Percentiles rank a stretch among this genome's conserved stretches.
Conservation (phyloP, 2,797 vertebrate genomes). For the Gymnocypris eckloni region DNA sequence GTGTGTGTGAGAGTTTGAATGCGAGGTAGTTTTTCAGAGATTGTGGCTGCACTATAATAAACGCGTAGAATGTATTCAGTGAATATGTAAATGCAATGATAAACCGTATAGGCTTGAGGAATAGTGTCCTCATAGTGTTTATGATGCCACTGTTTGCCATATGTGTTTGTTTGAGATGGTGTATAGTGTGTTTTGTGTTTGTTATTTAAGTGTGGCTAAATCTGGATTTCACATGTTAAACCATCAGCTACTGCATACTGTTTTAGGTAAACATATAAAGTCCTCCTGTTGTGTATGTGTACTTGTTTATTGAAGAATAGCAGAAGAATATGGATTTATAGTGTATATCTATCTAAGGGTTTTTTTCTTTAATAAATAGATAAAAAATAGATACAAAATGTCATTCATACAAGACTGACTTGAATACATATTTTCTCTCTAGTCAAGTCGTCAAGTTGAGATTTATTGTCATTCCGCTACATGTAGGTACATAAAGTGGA, state of each 20-base stretch:
- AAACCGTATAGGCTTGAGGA: not conserved
- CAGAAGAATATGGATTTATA: not conserved
- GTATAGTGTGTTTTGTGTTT: conserved; percentile 28
- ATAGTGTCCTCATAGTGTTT: not conserved
- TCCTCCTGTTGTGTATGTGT: not conserved
- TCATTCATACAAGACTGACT: too few relatives aligned
- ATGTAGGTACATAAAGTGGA: too few relatives aligned
- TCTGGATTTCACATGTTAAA: conserved; percentile 15
- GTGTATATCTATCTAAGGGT: not conserved
- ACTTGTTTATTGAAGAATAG: not conserved
- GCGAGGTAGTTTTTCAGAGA: not conserved
- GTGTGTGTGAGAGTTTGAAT: not conserved
- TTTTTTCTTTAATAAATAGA: not conserved
- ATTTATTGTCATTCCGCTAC: too few relatives aligned
- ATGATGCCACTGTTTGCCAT: not conserved
- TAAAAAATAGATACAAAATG: too few relatives aligned
- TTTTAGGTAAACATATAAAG: not conserved
- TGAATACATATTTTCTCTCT: not conserved
- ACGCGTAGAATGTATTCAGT: not conserved
- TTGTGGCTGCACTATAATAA: not conserved
- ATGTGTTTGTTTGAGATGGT: conserved; percentile 5
- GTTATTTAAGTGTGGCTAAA: not conserved
- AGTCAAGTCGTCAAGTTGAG: too few relatives aligned
- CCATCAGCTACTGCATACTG: not conserved
- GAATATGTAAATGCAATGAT: not conserved